Percentiles rank a stretch among this genome's conserved stretches.
Evolutionary conservation across 2,797 vertebrate species (phyloP).

Genomic region (Tarsius wallacei): DNA sequence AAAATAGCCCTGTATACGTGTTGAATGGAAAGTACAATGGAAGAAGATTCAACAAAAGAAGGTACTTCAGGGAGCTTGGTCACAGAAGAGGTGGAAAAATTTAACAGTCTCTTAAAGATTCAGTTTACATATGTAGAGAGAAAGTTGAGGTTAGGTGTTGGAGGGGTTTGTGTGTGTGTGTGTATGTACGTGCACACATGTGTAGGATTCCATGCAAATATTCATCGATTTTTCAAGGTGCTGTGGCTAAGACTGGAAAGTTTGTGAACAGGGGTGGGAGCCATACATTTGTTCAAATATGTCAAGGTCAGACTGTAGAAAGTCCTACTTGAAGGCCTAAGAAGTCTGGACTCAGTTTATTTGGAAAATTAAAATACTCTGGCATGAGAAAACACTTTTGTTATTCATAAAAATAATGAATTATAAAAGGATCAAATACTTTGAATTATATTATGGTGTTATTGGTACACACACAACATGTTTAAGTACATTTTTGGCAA

Average conservation of each 20-base stretch:
- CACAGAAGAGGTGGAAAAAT: not conserved
- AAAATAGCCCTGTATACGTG: not conserved
- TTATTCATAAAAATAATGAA: constrained; percentile 54
- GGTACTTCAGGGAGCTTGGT: not conserved
- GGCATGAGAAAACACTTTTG: not conserved
- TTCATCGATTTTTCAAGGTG: not conserved
- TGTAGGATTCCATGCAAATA: not conserved
- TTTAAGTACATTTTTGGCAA: constrained; percentile 12
- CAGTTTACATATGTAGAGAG: not conserved
- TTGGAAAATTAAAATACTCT: constrained; percentile 47
- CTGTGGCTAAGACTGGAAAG: not conserved
- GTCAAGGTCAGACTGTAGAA: constrained; percentile 3
- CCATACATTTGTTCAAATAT: not conserved
- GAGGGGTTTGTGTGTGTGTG: not conserved
- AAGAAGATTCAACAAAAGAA: not conserved
- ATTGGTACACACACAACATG: not conserved
- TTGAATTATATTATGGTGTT: constrained; percentile 36
- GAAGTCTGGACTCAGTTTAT: not conserved
- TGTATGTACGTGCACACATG: not conserved
- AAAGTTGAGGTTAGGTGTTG: not conserved
- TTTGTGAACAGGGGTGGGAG: not conserved
- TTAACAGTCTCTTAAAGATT: not conserved
- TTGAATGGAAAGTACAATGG: not conserved
- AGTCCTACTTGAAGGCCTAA: not conserved
- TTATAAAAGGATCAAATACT: constrained; percentile 10